These are phyloP conservation scores for Hydrophis major DNA, from an alignment of 2,797 vertebrate species.

Conservation along the genomic window DNA sequence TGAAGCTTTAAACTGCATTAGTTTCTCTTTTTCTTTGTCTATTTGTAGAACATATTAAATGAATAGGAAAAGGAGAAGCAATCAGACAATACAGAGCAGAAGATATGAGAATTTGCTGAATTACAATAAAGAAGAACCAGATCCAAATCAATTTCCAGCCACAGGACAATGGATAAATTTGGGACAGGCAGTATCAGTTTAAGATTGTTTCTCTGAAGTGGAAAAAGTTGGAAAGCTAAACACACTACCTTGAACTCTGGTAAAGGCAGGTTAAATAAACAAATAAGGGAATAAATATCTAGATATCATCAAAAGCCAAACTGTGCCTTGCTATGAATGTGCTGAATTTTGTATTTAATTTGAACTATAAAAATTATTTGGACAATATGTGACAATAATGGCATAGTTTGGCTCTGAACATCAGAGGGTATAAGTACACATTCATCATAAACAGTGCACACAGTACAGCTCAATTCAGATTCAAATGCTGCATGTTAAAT, in stretches of 20 bases:
- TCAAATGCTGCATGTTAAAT: background rate
- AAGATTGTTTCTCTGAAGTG: background rate
- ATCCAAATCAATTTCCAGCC: background rate
- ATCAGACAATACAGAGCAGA: background rate
- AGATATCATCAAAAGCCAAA: background rate
- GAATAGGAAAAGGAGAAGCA: background rate
- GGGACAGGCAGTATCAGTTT: background rate
- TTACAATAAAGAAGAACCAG: background rate
- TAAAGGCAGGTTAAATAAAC: background rate
- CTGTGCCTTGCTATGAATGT: background rate
- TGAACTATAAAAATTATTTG: background rate
- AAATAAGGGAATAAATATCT: background rate
- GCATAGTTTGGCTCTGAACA: background rate
- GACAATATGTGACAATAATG: background rate
- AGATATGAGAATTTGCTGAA: background rate
- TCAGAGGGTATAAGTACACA: background rate
- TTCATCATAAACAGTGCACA: background rate
- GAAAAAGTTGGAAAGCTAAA: background rate
- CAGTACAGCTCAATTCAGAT: background rate
- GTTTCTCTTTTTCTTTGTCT: background rate
- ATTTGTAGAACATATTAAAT: background rate
- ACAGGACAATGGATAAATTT: background rate
- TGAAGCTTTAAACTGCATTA: background rate
- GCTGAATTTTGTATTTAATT: background rate
- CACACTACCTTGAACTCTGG: background rate